These are phyloP conservation scores for Erpetoichthys calabaricus DNA, from an alignment of 2,797 vertebrate species.

Conservation along the genomic window DNA sequence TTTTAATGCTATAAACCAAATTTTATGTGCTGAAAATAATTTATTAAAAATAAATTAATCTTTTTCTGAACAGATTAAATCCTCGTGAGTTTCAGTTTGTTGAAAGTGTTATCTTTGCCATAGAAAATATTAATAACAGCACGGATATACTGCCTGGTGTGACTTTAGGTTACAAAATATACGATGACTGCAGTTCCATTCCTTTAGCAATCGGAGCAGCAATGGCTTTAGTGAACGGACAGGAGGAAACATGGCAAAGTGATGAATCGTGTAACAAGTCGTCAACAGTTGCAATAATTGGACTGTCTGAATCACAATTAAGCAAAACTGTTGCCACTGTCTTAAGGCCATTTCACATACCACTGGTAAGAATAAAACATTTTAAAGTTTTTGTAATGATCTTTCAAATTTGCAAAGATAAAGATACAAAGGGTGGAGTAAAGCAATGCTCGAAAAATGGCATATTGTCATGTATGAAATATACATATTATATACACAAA, in stretches of 20 bases:
- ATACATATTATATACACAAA: no score
- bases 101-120: slow-evolving; percentile 10
- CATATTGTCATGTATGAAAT: no score
- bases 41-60: no score
- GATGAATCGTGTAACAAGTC: background rate
- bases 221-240: slow-evolving; percentile 2
- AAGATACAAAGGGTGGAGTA: no score
- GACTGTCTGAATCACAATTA: slow-evolving; percentile 1
- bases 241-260: background rate
- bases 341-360: slow-evolving; percentile 4
- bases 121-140: slow-evolving; percentile 9
- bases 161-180: slow-evolving; percentile 7
- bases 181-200: slow-evolving; percentile 1
- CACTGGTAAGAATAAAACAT: background rate
- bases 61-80: slow-evolving; percentile 8
- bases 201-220: slow-evolving; percentile 3
- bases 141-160: slow-evolving; percentile 6
- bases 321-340: slow-evolving; percentile 1
- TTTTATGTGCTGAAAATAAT: no score
- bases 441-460: no score
- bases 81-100: slow-evolving; percentile 4
- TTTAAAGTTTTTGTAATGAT: no score
- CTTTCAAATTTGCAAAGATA: no score
- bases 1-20: no score
- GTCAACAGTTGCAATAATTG: slow-evolving; percentile 7